Conservation (phyloP, 2,113 vertebrate species). For the Actenoides lindsayi region DNA sequence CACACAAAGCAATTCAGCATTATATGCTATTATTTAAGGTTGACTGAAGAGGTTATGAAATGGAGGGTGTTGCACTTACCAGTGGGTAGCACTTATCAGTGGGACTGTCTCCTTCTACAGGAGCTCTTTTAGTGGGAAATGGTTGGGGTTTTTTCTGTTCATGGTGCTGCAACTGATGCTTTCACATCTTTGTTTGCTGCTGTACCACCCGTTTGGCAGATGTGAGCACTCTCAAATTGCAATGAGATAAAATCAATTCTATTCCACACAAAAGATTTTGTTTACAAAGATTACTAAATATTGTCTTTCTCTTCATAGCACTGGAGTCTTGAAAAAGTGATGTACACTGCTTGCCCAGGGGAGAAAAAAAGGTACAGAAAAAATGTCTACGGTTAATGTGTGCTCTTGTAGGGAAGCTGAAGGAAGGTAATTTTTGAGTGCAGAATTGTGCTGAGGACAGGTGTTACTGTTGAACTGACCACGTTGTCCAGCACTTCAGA, state of each 20-base stretch:
- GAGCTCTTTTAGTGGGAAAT: not conserved
- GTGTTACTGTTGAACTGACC: not conserved
- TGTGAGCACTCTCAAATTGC: not conserved
- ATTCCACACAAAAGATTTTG: not conserved
- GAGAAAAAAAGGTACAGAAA: not conserved
- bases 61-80: not conserved
- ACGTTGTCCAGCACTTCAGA: not conserved
- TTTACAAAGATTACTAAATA: not conserved
- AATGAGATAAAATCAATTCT: not conserved
- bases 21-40: not conserved
- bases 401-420: not conserved
- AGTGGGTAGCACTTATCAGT: not conserved
- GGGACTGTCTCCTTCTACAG: not conserved
- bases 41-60: not conserved
- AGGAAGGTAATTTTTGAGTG: not conserved
- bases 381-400: not conserved
- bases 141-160: not conserved
- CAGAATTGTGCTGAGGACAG: constrained; percentile 1
- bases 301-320: not conserved
- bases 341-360: not conserved
- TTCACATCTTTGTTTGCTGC: not conserved
- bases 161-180: not conserved
- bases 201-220: not conserved
- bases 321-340: not conserved
- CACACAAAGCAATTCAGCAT: not conserved